Conservation (phyloP, 2,797 vertebrate genomes). For the Vultur gryphus region DNA sequence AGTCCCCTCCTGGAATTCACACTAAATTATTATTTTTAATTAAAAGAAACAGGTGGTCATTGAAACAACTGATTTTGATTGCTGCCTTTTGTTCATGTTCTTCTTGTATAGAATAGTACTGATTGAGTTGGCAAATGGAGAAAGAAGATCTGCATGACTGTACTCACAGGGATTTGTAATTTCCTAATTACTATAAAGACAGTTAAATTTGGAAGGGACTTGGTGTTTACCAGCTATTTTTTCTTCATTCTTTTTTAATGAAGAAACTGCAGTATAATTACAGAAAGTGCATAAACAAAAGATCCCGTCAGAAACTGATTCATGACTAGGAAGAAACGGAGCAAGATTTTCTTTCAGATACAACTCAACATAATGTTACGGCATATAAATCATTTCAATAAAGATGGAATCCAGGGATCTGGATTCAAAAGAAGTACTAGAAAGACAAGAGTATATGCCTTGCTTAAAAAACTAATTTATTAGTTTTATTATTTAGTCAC, state of each 20-base stretch:
- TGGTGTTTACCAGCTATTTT: not conserved
- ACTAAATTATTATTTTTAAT: constrained; percentile 24
- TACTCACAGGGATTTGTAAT: constrained; percentile 31
- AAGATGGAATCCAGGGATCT: not conserved
- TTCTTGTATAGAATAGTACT: not conserved
- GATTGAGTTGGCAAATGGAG: constrained; percentile 40
- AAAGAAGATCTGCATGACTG: not conserved
- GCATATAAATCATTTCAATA: not conserved
- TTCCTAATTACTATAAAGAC: constrained; percentile 49
- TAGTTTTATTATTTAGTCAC: not conserved
- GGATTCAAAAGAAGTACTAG: not conserved
- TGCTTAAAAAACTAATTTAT: not conserved
- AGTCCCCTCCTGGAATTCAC: not conserved
- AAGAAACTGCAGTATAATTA: constrained; percentile 44
- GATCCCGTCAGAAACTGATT: not conserved
- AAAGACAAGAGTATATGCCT: not conserved
- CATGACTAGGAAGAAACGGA: not conserved
- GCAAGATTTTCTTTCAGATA: not conserved
- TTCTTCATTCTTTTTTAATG: constrained; percentile 42
- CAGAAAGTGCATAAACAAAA: constrained; percentile 14
- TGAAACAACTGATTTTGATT: constrained; percentile 11
- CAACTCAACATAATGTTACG: not conserved
- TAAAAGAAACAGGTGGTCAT: constrained; percentile 38
- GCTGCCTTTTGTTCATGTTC: constrained; percentile 27
- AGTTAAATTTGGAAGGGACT: constrained; percentile 2